Evolutionary conservation across 2,888 invertebrate genomes (phyloP).

Genomic region (Tenthredo distinguenda): DNA sequence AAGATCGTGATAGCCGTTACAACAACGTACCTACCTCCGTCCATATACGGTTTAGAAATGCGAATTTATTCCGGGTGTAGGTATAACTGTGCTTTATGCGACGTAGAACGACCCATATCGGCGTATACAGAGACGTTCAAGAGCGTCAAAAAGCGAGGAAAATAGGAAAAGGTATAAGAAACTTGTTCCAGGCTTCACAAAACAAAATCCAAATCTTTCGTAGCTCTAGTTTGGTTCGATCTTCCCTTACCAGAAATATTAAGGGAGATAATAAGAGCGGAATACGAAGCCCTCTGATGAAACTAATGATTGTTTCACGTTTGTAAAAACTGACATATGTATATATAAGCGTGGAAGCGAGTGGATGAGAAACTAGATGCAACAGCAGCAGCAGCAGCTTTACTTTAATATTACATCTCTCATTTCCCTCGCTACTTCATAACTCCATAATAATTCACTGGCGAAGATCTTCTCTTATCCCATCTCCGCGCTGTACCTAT

Average conservation of each 20-base stretch:
- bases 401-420: slow-evolving; percentile 31
- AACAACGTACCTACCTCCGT: background rate
- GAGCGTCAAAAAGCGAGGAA: background rate
- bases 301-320: background rate
- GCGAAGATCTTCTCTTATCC: background rate
- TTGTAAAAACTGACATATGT: background rate
- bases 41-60: slow-evolving; percentile 2
- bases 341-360: background rate
- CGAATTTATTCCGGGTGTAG: slow-evolving; percentile 10
- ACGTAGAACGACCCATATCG: background rate
- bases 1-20: slow-evolving; percentile 43
- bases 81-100: background rate
- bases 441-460: slow-evolving; percentile 35
- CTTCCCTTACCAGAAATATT: background rate
- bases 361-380: background rate
- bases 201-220: background rate
- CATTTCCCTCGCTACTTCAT: slow-evolving; percentile 6
- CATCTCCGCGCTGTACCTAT: background rate
- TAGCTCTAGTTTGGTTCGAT: background rate
- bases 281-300: background rate
- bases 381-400: background rate
- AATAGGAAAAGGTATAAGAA: background rate
- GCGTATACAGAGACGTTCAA: background rate
- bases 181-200: no score
- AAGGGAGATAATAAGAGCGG: background rate